Evolutionary conservation across 2,113 vertebrate species (phyloP).

Genomic region (Vidua macroura): DNA sequence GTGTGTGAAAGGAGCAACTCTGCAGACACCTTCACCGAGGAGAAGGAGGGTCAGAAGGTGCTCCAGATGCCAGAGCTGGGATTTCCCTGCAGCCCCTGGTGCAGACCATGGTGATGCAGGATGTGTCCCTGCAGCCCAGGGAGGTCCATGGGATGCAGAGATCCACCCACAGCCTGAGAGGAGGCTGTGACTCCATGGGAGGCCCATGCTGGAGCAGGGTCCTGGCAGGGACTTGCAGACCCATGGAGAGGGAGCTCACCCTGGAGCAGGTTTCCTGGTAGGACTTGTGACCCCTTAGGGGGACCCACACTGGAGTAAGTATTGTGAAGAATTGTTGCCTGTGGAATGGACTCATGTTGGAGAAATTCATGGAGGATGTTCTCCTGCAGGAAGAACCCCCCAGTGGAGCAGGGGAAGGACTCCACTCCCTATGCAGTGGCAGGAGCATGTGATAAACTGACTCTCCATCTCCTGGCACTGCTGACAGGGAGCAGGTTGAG

Average conservation of each 20-base stretch:
- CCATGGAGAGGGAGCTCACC: not conserved
- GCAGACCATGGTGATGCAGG: not conserved
- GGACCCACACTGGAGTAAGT: not conserved
- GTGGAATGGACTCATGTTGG: not conserved
- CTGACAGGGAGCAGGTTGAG: not conserved
- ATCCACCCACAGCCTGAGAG: not conserved
- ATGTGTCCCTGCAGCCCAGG: not conserved
- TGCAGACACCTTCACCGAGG: not conserved
- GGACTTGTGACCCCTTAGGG: not conserved
- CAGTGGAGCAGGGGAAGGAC: not conserved
- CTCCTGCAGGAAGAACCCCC: not conserved
- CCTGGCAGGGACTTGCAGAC: not conserved
- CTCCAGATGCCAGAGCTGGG: accelerated
- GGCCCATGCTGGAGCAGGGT: not conserved
- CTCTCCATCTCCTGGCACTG: not conserved
- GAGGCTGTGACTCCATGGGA: not conserved
- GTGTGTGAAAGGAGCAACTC: not conserved
- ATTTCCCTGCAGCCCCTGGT: not conserved
- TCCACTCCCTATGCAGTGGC: not conserved
- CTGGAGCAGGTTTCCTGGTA: not conserved
- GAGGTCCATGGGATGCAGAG: not conserved
- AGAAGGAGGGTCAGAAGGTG: not conserved
- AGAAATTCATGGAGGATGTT: not conserved
- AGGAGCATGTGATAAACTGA: not conserved
- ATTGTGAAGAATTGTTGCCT: not conserved